Percentiles rank a stretch among this genome's conserved stretches.
phyloP scores from a whole-genome alignment of 2,113 vertebrate genomes.

The Dolichallabes microphthalmus region DNA sequence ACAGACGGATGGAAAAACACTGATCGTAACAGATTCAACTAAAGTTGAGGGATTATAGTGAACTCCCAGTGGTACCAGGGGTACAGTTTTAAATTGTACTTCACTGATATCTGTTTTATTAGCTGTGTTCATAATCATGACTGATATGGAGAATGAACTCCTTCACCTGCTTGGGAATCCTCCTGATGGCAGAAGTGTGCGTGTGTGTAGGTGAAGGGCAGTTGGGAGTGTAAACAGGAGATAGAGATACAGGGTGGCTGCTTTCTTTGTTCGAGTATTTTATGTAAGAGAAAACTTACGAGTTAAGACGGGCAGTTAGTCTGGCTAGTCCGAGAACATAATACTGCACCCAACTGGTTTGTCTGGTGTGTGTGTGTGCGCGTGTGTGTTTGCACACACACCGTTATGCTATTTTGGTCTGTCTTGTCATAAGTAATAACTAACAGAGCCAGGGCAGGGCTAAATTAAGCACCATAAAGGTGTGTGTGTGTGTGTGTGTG shows the following conservation, averaged over 20 bases:
- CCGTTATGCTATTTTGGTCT: conserved; percentile 34
- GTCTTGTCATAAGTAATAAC: conserved; percentile 38
- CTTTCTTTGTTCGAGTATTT: too few species aligned
- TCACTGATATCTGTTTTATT: not conserved
- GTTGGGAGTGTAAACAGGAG: not conserved
- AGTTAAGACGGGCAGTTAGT: not conserved
- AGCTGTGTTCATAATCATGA: not conserved
- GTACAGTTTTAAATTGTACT: not conserved
- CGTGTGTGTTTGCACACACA: conserved; percentile 8
- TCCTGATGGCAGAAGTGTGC: not conserved
- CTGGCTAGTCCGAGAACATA: not conserved
- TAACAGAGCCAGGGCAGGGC: conserved; percentile 4
- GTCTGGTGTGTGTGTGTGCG: not conserved
- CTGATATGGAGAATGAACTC: not conserved
- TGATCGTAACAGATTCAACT: not conserved
- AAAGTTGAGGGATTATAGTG: not conserved
- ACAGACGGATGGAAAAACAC: too few species aligned
- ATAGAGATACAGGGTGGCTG: not conserved
- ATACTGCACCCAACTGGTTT: conserved; percentile 24
- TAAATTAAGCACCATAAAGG: conserved; percentile 24
- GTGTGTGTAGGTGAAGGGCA: not conserved
- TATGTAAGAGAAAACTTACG: too few species aligned
- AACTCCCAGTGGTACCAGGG: not conserved
- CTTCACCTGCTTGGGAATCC: conserved; percentile 4
- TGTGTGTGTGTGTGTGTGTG: conserved; percentile 19